Base-by-base conservation (phyloP, 2,888 invertebrate species). In the Halictus quadricinctus region DNA sequence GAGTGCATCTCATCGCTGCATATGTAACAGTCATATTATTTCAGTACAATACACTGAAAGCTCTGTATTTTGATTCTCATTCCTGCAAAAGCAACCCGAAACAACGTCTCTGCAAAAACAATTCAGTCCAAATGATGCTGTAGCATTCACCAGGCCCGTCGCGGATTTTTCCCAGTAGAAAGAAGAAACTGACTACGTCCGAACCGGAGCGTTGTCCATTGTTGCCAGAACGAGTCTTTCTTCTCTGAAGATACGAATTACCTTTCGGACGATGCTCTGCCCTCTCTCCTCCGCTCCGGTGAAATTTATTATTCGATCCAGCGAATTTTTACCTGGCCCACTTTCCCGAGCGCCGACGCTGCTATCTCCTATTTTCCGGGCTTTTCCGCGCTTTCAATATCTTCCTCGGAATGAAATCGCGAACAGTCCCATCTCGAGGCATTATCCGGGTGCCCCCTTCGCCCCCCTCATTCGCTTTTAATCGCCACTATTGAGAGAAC, bases 401-500 rank as follows among this genome's bases (percentile, higher is more conserved):
- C 41, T 36, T 41, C 43, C 43, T 1, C 25, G 18, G 70, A 41
- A 54, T 70, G 15, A 70, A 78, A 78, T 78, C 54, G 43, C 54
- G 43, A 43, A 29, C 54, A 18, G 70, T 25, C 70, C 29, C 36
- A 29, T 66, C 60, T 66, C 36, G 70, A 54, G 77, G 25, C 25
- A 66, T 36, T 66, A 66, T 66, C 66, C 66, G 66, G 12, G 13
- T 36, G n/a, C 60, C 5, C 25, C 25, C 25, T 25, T 5, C 48
- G 15, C 7, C 72, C 43, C 25, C 36, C 25, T 15, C n/a, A 5
- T 46, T 50, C 76, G 41, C 64, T 78, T 80, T 75, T 79, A 85
- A 80, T 84, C 85, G 84, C 74, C 64, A 43, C 79, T 74, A 77
- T 84, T 64, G 58, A 72, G 36, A n/a, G 72, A 83, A 78, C 78